Evolutionary conservation across 2,113 vertebrate species (phyloP).

Genomic region (Protobothrops flavoviridis): DNA sequence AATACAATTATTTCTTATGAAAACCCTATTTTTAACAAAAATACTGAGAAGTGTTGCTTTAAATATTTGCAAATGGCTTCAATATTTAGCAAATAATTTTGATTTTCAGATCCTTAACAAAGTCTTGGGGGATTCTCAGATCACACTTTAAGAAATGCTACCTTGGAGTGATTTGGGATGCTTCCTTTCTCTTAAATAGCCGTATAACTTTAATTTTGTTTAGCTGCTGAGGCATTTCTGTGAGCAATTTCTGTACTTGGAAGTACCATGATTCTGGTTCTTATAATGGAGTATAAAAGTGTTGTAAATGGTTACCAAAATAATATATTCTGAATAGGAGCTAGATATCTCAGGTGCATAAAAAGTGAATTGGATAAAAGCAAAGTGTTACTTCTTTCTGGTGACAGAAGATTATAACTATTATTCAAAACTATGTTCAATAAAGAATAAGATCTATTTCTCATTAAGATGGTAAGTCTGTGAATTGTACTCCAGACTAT

Average conservation of each 20-base stretch:
- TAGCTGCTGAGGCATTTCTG: background rate
- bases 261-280: background rate
- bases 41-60: background rate
- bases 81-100: background rate
- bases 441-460: background rate
- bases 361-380: background rate
- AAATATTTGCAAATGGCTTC: background rate
- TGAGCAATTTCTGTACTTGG: background rate
- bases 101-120: background rate
- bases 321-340: background rate
- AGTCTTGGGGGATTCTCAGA: background rate
- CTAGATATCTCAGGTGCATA: background rate
- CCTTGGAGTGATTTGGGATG: background rate
- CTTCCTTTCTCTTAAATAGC: background rate
- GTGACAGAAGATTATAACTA: background rate
- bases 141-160: background rate
- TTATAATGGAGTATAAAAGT: background rate
- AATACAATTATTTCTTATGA: background rate
- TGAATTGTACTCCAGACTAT: background rate
- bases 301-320: background rate
- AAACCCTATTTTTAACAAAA: background rate
- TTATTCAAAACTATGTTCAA: background rate
- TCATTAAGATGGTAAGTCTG: background rate
- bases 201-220: background rate
- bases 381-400: background rate